Conservation (phyloP, 2,113 vertebrate genomes). For the Lichenostomus cassidix region DNA sequence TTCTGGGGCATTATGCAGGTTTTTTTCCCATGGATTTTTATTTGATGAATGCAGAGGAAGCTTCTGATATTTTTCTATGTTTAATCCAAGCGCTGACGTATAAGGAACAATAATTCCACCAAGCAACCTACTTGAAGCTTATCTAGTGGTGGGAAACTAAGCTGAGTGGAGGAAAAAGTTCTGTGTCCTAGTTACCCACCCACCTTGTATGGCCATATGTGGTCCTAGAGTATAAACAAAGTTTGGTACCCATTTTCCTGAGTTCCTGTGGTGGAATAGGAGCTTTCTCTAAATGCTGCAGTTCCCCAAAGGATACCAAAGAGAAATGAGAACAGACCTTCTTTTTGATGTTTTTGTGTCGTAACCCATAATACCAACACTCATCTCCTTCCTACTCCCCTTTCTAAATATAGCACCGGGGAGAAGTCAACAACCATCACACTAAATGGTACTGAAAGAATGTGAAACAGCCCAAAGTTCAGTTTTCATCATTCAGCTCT, state of each 20-base stretch:
- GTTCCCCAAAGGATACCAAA: slow-evolving; percentile 6
- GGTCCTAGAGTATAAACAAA: background rate
- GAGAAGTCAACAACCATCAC: slow-evolving; percentile 23
- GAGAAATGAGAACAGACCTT: slow-evolving; percentile 14
- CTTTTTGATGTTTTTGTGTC: slow-evolving; percentile 38
- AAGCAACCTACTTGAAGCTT: slow-evolving; percentile 11
- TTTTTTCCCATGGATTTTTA: slow-evolving; percentile 46
- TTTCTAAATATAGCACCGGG: slow-evolving; percentile 1
- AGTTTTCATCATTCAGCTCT: slow-evolving; percentile 15
- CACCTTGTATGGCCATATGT: background rate
- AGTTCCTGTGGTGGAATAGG: slow-evolving; percentile 3
- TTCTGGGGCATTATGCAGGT: background rate
- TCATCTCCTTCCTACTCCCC: slow-evolving; percentile 17
- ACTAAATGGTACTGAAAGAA: slow-evolving; percentile 17
- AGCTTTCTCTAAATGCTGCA: slow-evolving; percentile 7
- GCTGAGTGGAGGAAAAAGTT: background rate
- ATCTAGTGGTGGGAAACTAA: slow-evolving; percentile 44
- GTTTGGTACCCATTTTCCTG: background rate
- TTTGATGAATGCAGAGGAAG: slow-evolving; percentile 32
- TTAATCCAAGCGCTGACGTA: background rate
- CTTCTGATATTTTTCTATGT: slow-evolving; percentile 35
- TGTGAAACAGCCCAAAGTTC: slow-evolving; percentile 21
- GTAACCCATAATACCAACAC: background rate
- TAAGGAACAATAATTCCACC: background rate
- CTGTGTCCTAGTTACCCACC: background rate